Base-by-base conservation (phyloP, 2,113 vertebrate genomes). In the Cyprinodon tularosa region DNA sequence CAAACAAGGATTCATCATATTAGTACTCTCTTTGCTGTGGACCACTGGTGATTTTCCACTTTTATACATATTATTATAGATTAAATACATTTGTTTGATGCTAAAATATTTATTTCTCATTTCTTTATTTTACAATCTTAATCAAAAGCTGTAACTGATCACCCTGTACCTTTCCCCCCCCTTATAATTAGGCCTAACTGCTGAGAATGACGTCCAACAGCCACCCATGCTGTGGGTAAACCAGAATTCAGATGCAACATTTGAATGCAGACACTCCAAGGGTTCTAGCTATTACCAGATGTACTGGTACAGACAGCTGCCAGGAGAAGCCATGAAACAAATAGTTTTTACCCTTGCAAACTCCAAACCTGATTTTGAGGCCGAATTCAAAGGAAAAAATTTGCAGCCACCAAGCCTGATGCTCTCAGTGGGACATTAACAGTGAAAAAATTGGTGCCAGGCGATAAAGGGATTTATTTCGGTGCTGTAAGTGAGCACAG, bases 301-400 rank as follows among this genome's bases (percentile, higher is more conserved):
- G 91, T 90, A 89, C 86, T 91, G 91, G 92, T 93, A 77, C 82
- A 71, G 64, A 62, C 91, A 93, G 72, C 78, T 67, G 15, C 84
- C 83, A 20, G 88, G 83, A 62, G 62, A 89, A n/a, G 61, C 42
- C 0, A 86, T 93, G 79, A 67, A 62, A 14, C 71, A 72, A 15
- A 75, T 93, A 0, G 86, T 94, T 20, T 86, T 67, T 0, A 82
- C 62, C 0, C 40, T 4, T 2, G 0, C 3, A 29, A 1, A 47
- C 6, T 29, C 20, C 22, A 50, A 78, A 48, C 73, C 61, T 29
- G 65, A 75, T 4, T 72, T 69, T 57, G 83, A 65, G 62, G 4
- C 62, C 3, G 0, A 45, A 0, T 82, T 68, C 44, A 40, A 9
- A 4, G 4, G 45, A 20, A 66, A 68, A 67, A 61, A 42, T 84